Evolutionary conservation across 2,888 invertebrate genomes (phyloP), one percentile per base, ranked within the genome.

Genomic region (Hydraecia micacea): DNA sequence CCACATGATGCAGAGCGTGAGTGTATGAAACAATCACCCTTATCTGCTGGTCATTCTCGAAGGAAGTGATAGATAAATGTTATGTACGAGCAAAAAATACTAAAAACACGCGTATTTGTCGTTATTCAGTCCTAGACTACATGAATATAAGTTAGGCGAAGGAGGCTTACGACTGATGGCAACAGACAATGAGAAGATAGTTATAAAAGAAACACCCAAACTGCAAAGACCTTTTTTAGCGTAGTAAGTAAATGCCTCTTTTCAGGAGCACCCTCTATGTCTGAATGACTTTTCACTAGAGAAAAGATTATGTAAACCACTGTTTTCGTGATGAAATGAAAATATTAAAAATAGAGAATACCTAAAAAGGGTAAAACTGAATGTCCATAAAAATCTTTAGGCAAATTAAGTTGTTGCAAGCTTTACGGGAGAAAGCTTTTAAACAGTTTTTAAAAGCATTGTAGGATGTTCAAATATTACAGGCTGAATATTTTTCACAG

Each of bases 31-130:
- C 75, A 82, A 81, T 79, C 79, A 77, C 75, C 79, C 74, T 85
- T 89, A 88, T 87, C 89, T 73, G 62, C 65, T 78, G 79, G 80
- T 76, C 77, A 85, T 81, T 88, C 88, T 87, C 89, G 69, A 79
- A 81, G 89, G 89, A 88, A 87, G 84, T 77, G 65, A 84, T 86
- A 85, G 84, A 86, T 86, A 88, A 81, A 80, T 72, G 66, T 75
- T 63, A 72, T 68, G 79, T 80, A 77, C 85, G 75, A 71, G 66
- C 73, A 63, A 70, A 72, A 75, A 79, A 49, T 66, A 72, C 58
- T 36, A 42, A 77, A 55, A 73, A 73, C 42, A 36, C 11, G 58
- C 60, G 25, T 60, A 28, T 60, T 58, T 77, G 32, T n/a, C 5
- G 60, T 21, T 55, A 36, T 15, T 42, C 32, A 32, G 25, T n/a